phyloP scores from a whole-genome alignment of 53 echinoderm and acorn worm genomes.

The Holothuria scabra region DNA sequence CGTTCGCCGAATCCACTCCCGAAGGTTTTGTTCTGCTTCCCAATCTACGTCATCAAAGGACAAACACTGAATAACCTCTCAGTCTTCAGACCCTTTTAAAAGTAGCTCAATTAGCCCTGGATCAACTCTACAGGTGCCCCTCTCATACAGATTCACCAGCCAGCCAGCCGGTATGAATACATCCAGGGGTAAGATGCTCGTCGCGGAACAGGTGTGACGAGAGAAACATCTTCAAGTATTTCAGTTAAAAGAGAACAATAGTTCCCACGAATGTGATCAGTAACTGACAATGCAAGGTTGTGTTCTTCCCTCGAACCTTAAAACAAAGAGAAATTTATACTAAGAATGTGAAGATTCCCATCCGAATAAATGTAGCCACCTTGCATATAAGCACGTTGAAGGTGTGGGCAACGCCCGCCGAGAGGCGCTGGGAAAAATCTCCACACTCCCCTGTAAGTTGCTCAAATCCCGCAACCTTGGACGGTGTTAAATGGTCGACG shows the following conservation, averaged over 20 bases:
- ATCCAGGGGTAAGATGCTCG: too few species aligned
- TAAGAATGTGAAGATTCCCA: not conserved
- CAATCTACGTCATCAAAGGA: too few species aligned
- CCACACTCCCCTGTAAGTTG: constrained; percentile 10
- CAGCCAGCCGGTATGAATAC: too few species aligned
- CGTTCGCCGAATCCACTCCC: too few species aligned
- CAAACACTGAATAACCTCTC: too few species aligned
- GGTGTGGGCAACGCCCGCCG: constrained; percentile 30
- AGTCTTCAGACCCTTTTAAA: too few species aligned
- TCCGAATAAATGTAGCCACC: constrained; percentile 19
- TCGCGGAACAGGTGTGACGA: not conserved
- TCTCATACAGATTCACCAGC: too few species aligned
- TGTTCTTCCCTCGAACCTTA: not conserved
- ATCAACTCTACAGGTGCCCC: too few species aligned
- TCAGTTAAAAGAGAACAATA: not conserved
- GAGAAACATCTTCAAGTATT: not conserved
- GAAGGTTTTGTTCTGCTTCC: too few species aligned
- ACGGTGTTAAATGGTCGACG: constrained; percentile 30
- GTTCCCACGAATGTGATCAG: constrained; percentile 4
- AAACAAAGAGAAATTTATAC: not conserved
- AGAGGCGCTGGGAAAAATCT: constrained; percentile 35
- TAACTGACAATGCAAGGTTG: constrained; percentile 18
- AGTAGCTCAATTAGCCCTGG: too few species aligned
- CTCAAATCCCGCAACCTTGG: constrained; percentile 35
- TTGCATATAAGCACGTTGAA: constrained; percentile 18